Evolutionary conservation across 2,888 invertebrate genomes (phyloP).

Genomic region (Phengaris arion): DNA sequence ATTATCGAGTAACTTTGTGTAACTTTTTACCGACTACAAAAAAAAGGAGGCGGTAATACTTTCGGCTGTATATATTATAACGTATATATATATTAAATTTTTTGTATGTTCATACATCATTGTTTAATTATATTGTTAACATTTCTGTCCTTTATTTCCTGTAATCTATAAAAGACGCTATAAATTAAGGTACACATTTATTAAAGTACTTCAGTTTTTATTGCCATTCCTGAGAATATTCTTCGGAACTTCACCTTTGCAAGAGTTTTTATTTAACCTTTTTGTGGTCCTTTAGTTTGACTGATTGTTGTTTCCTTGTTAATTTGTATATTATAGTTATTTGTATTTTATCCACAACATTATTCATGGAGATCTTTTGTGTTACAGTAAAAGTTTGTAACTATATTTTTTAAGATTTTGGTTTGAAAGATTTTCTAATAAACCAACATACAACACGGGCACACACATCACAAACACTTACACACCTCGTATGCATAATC

Average conservation of each 20-base stretch:
- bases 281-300: neutral
- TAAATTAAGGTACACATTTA: conserved; percentile 27
- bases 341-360: too few relatives aligned
- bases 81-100: too few relatives aligned
- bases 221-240: conserved; percentile 28
- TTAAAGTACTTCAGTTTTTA: conserved; percentile 28
- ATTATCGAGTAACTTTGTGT: neutral
- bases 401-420: too few relatives aligned
- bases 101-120: neutral
- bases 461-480: too few relatives aligned
- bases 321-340: neutral
- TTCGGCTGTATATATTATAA: too few relatives aligned
- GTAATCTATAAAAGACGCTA: conserved; percentile 22
- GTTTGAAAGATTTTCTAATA: too few relatives aligned
- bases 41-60: too few relatives aligned
- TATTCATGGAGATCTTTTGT: too few relatives aligned
- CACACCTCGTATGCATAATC: too few relatives aligned
- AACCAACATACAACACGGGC: too few relatives aligned
- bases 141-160: conserved; percentile 3
- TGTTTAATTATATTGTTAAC: conserved; percentile 3
- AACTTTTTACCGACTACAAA: neutral
- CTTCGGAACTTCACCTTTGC: conserved; percentile 23
- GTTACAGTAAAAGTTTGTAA: too few relatives aligned
- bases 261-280: conserved; percentile 26
- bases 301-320: conserved; percentile 6